Conservation (phyloP, 2,888 invertebrate species). For the Agrochola litura region DNA sequence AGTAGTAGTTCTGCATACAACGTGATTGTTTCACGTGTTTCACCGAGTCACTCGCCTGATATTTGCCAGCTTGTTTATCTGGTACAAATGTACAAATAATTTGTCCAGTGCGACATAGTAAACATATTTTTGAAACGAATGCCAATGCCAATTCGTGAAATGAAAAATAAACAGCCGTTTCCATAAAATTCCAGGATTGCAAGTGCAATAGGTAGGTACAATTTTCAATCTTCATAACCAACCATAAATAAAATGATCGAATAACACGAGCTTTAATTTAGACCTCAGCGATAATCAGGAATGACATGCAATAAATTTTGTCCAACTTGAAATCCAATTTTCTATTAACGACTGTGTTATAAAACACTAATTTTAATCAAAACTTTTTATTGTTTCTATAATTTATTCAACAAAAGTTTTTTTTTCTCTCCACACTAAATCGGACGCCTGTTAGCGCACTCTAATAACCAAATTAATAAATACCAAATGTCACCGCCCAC, state of each 20-base stretch:
- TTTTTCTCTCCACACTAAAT: slow-evolving; percentile 37
- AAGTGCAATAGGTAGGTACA: background rate
- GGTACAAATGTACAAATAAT: slow-evolving; percentile 40
- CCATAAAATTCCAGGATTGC: background rate
- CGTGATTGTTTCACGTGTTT: slow-evolving; percentile 58
- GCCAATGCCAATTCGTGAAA: slow-evolving; percentile 9
- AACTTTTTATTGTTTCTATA: slow-evolving; percentile 55
- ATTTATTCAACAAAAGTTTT: slow-evolving; percentile 48
- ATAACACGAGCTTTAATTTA: slow-evolving; percentile 36
- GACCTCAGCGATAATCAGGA: slow-evolving; percentile 45
- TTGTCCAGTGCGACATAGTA: slow-evolving; percentile 18
- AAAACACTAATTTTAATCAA: slow-evolving; percentile 54
- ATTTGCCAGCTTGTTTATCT: slow-evolving; percentile 37
- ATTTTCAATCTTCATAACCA: background rate
- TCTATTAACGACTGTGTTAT: slow-evolving; percentile 45
- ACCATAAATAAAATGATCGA: slow-evolving; percentile 25
- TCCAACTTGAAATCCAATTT: slow-evolving; percentile 42
- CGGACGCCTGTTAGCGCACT: slow-evolving; percentile 38
- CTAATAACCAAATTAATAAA: slow-evolving; percentile 53
- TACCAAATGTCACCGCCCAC: slow-evolving; percentile 58
- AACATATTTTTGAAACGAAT: slow-evolving; percentile 39
- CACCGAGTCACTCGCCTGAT: slow-evolving; percentile 33
- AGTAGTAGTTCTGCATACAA: slow-evolving; percentile 59
- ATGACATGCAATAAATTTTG: slow-evolving; percentile 50
- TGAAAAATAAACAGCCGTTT: slow-evolving; percentile 10